phyloP scores from a whole-genome alignment of 1,140 invertebrate genomes.

The Ostrea edulis region DNA sequence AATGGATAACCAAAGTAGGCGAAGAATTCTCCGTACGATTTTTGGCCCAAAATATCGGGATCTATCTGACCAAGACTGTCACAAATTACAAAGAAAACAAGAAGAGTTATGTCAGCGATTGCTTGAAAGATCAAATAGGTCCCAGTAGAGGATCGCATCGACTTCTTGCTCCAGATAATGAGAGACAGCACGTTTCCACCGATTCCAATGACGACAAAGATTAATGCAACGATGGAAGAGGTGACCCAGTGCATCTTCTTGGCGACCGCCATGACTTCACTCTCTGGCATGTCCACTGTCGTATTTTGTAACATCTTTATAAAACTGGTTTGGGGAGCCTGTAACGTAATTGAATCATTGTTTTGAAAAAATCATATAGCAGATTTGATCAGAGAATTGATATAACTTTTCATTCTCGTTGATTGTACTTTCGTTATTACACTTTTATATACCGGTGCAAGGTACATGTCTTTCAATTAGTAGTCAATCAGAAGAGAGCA shows the following conservation, averaged over 20 bases:
- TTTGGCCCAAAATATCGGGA: constrained; percentile 53
- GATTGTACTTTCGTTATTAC: no score
- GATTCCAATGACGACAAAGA: constrained; percentile 67
- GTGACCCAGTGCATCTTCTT: constrained; percentile 64
- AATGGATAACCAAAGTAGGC: constrained; percentile 70
- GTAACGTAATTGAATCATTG: no score
- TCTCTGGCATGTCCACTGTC: neutral
- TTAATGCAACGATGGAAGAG: constrained; percentile 63
- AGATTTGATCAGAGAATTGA: no score
- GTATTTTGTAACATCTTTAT: neutral
- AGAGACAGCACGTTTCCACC: constrained; percentile 68
- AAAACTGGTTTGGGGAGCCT: neutral
- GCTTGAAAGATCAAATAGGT: constrained; percentile 67
- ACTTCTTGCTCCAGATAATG: constrained; percentile 62
- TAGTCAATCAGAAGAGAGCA: no score
- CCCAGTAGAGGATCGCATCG: constrained; percentile 66
- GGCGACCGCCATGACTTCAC: constrained; percentile 55
- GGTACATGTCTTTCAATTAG: no score
- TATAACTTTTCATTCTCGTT: no score
- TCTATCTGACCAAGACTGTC: constrained; percentile 58
- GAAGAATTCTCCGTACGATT: constrained; percentile 64
- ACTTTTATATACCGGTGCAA: no score
- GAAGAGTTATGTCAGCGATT: constrained; percentile 60
- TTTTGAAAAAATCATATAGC: no score
- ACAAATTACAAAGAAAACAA: constrained; percentile 66